Evolutionary conservation across 2,888 invertebrate genomes (phyloP), one percentile per base, ranked within the genome.

Genomic region (Ametastegia equiseti): DNA sequence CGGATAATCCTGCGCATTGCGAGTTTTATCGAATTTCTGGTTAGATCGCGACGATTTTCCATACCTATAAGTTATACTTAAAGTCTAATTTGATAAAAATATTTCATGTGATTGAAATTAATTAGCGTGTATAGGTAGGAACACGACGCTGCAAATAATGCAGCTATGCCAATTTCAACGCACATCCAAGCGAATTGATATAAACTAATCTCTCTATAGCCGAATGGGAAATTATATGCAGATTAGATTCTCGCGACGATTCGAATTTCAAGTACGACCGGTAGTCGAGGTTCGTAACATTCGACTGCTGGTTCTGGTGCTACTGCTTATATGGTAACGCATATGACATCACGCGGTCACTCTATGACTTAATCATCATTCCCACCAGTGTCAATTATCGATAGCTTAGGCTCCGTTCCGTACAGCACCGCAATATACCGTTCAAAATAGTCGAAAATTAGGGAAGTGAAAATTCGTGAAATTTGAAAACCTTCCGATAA

Each of bases 251-350:
- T 30, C 71, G 71, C 65, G 30, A 71, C 47, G 71, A 71, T 71
- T 45, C 30, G 71, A 71, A 71, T 71, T 71, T 47, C 71, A 71
- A 71, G 45, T 71, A 71, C 71, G 47, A 71, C 42, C 71, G 27
- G 23, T 71, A 71, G 45, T 45, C 71, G 15, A 36, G n/a, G 27
- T 71, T 47, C 45, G 65, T 67, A 67, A 4, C 36, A 67, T 67
- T 67, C 71, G n/a, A 47, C 71, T 71, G 33, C 36, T 71, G n/a
- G n/a, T n/a, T n/a, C n/a, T n/a, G n/a, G n/a, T n/a, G n/a, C n/a
- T n/a, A n/a, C n/a, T n/a, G n/a, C n/a, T n/a, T n/a, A n/a, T 71
- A 69, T 69, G 69, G 69, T n/a, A 71, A 30, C 47, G 27, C 45
- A 11, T 71, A 60, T 60, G 60, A 60, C 60, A 60, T 60, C 60